Conservation (phyloP, 2,113 vertebrate species). For the Elephantulus edwardii region DNA sequence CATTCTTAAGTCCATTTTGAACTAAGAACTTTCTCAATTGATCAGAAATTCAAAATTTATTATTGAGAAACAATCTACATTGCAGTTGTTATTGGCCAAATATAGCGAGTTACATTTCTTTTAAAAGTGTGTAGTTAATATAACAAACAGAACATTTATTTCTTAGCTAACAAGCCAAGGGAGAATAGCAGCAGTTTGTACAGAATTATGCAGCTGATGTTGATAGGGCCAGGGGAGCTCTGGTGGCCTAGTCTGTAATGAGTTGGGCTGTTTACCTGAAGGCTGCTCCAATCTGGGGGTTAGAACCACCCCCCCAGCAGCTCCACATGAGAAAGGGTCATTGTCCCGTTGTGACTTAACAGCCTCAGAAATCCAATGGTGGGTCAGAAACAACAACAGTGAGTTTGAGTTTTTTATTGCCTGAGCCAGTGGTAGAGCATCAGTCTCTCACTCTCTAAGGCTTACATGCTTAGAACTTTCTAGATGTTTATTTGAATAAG, state of each 20-base stretch:
- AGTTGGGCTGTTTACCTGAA: no score
- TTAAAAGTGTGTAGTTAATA: background rate
- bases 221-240: no score
- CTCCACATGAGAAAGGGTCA: no score
- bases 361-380: no score
- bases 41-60: background rate
- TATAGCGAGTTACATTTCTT: background rate
- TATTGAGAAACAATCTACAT: background rate
- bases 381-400: no score
- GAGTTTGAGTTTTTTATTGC: no score
- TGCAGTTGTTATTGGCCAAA: background rate
- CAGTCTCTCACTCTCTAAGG: background rate
- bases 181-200: background rate
- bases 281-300: no score
- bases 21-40: background rate
- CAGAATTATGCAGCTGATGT: background rate
- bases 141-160: background rate
- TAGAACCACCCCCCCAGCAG: no score
- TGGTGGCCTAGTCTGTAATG: no score
- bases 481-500: background rate
- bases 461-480: background rate
- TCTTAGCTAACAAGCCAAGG: background rate
- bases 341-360: no score
- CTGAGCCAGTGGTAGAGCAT: background rate
- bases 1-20: background rate